These are phyloP conservation scores for Andrena chrysosceles DNA, from an alignment of 2,888 invertebrate species.

Conservation along the genomic window DNA sequence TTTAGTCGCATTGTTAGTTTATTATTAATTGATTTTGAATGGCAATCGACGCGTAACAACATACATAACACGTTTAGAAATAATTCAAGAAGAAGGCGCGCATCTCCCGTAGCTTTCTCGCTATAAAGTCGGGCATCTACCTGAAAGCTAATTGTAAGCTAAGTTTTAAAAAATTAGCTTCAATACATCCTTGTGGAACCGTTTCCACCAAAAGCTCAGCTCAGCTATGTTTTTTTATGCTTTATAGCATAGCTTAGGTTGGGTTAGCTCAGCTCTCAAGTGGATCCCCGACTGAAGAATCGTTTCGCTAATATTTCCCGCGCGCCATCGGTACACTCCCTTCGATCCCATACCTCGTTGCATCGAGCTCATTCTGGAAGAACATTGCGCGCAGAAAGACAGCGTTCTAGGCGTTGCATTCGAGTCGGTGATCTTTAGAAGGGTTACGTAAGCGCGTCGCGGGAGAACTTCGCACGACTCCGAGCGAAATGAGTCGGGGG, in stretches of 20 bases:
- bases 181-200: no score
- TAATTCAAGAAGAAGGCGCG: slow-evolving; percentile 33
- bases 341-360: background rate
- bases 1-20: slow-evolving; percentile 60
- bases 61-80: slow-evolving; percentile 54
- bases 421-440: slow-evolving; percentile 35
- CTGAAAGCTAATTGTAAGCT: no score
- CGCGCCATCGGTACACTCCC: background rate
- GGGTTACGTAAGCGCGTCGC: slow-evolving; percentile 37
- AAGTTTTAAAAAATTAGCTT: no score
- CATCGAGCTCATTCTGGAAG: background rate
- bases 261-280: no score
- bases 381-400: background rate
- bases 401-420: slow-evolving; percentile 9
- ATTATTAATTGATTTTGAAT: slow-evolving; percentile 58
- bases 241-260: no score
- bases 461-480: slow-evolving; percentile 27
- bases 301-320: background rate
- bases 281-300: no score
- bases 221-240: no score
- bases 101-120: background rate
- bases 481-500: slow-evolving; percentile 10
- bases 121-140: no score
- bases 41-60: slow-evolving; percentile 58
- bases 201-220: no score